A percentile compares a stretch with the other conserved stretches of the same genome.
phyloP scores from a whole-genome alignment of 2,113 vertebrate genomes.

The Apaloderma vittatum region DNA sequence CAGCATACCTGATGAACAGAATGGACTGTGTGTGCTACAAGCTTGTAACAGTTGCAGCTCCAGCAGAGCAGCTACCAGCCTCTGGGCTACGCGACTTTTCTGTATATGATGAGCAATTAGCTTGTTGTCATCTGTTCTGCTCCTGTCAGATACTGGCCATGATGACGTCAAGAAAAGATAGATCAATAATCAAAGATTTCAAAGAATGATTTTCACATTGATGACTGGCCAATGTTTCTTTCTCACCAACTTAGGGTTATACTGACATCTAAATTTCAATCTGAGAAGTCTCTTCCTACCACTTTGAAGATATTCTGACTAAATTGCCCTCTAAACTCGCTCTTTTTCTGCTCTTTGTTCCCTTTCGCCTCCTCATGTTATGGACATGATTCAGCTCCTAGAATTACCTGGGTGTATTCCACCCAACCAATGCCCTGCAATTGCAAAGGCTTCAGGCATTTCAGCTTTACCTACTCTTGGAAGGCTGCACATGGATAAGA shows the following conservation, averaged over 20 bases:
- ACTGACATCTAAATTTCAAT: neutral
- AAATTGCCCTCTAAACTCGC: neutral
- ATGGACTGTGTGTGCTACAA: neutral
- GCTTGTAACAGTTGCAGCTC: neutral
- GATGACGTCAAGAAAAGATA: neutral
- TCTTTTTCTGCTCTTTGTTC: neutral
- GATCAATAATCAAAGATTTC: neutral
- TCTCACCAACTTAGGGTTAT: neutral
- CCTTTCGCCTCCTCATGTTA: neutral
- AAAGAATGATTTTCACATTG: neutral
- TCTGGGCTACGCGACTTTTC: neutral
- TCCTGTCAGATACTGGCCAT: neutral
- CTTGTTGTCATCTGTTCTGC: neutral
- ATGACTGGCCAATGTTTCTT: neutral
- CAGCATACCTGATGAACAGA: neutral
- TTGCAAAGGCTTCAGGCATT: neutral
- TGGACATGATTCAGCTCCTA: neutral
- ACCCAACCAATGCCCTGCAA: neutral
- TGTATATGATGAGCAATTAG: neutral
- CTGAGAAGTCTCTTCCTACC: neutral
- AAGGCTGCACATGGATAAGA: neutral
- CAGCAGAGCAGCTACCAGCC: neutral
- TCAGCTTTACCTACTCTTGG: neutral
- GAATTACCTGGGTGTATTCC: neutral
- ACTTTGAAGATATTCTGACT: neutral